Conservation (phyloP, 2,797 vertebrate species). For the Micromesistius poutassou region DNA sequence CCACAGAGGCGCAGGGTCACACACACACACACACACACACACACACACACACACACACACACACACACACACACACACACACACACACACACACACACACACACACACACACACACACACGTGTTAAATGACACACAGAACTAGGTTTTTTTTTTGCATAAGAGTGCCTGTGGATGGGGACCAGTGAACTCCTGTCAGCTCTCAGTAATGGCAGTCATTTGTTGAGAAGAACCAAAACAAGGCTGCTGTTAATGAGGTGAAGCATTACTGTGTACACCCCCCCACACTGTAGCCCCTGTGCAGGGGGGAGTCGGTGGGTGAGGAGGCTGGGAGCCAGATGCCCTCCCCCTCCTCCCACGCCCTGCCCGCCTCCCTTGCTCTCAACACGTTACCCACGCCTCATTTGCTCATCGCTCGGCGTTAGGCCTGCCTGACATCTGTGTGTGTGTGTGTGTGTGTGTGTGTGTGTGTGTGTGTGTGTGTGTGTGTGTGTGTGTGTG, state of each 20-base stretch:
- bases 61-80: no score
- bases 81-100: no score
- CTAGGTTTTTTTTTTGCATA: no score
- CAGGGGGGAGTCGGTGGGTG: not conserved
- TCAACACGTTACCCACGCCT: not conserved
- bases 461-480: constrained; percentile 10
- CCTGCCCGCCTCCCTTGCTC: not conserved
- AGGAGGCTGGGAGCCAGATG: not conserved
- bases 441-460: constrained; percentile 13
- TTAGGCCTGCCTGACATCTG: not conserved
- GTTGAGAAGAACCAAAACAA: not conserved
- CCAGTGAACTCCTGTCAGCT: not conserved
- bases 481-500: constrained; percentile 10
- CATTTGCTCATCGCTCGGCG: not conserved
- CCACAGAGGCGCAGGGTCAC: constrained; percentile 52
- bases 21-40: no score
- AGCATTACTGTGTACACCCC: not conserved
- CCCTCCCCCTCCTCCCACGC: not conserved
- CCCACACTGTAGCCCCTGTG: not conserved
- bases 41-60: no score
- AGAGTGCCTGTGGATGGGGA: no score
- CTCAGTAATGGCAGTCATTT: not conserved
- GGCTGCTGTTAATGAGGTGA: not conserved
- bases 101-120: no score
- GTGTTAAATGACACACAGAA: no score